phyloP scores from a whole-genome alignment of 1,140 invertebrate genomes.

The Panagrolaimus sp. region DNA sequence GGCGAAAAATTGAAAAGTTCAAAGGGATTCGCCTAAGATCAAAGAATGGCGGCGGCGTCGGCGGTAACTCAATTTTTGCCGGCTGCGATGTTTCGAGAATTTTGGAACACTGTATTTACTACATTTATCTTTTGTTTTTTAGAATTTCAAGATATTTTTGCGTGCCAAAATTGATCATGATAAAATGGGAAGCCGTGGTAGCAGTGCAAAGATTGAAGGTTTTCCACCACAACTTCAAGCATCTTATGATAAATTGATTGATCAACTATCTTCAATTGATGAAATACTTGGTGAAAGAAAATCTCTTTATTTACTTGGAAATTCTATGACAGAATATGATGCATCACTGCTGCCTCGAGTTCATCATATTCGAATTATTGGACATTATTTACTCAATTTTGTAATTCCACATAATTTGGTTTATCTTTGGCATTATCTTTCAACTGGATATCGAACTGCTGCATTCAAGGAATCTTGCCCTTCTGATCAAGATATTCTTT shows the following conservation, averaged over 20 bases:
- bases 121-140: slow-evolving; percentile 30
- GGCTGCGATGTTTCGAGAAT: no score
- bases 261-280: slow-evolving; percentile 52
- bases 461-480: slow-evolving; percentile 67
- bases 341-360: slow-evolving; percentile 96
- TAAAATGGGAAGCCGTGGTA: slow-evolving; percentile 49
- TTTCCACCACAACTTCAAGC: slow-evolving; percentile 48
- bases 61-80: no score
- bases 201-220: slow-evolving; percentile 38
- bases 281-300: slow-evolving; percentile 40
- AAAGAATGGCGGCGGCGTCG: no score
- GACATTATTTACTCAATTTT: slow-evolving; percentile 64
- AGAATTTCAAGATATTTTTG: slow-evolving; percentile 61
- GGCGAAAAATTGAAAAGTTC: no score
- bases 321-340: slow-evolving; percentile 96
- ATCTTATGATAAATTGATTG: slow-evolving; percentile 54
- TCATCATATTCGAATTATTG: slow-evolving; percentile 93
- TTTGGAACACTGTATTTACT: background rate
- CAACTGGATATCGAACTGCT: slow-evolving; percentile 65
- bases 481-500: slow-evolving; percentile 64
- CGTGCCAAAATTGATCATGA: slow-evolving; percentile 54
- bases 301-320: slow-evolving; percentile 86
- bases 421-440: slow-evolving; percentile 67
- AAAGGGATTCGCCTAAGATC: no score
- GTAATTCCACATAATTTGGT: slow-evolving; percentile 64